Evolutionary conservation across 1,140 invertebrate species (phyloP).

Genomic region (Papilio polytes): DNA sequence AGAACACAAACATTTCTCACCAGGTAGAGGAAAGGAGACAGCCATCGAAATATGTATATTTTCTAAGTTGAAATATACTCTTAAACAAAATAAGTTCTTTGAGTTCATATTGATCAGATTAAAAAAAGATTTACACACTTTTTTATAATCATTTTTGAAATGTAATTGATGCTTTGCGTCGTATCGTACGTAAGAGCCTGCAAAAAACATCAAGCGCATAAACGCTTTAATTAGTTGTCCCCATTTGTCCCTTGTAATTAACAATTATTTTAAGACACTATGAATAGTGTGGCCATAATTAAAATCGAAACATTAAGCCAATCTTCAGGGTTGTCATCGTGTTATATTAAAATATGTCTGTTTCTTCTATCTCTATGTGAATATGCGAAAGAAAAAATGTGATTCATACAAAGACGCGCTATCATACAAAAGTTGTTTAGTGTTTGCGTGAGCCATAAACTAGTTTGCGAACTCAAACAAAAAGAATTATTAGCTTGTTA

Average conservation of each 20-base stretch:
- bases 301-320: background rate
- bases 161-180: background rate
- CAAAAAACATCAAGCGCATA: background rate
- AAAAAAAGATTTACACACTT: background rate
- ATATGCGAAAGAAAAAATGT: too few species aligned
- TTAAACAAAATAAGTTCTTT: background rate
- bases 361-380: too few species aligned
- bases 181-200: background rate
- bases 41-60: background rate
- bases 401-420: too few species aligned
- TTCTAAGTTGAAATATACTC: background rate
- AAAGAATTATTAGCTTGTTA: slow-evolving; percentile 19
- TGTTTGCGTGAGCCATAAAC: background rate
- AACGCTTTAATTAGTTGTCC: background rate
- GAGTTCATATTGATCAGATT: background rate
- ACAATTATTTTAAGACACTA: background rate
- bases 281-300: background rate
- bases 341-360: too few species aligned
- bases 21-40: too few species aligned
- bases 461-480: background rate
- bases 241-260: background rate
- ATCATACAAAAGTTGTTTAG: too few species aligned
- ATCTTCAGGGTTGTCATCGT: background rate
- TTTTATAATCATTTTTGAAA: background rate
- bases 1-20: too few species aligned